A percentile compares a stretch with the other conserved stretches of the same genome.
These are phyloP conservation scores for Ascidia mentula DNA, from an alignment of 23 tunicate species.

Conservation along the genomic window DNA sequence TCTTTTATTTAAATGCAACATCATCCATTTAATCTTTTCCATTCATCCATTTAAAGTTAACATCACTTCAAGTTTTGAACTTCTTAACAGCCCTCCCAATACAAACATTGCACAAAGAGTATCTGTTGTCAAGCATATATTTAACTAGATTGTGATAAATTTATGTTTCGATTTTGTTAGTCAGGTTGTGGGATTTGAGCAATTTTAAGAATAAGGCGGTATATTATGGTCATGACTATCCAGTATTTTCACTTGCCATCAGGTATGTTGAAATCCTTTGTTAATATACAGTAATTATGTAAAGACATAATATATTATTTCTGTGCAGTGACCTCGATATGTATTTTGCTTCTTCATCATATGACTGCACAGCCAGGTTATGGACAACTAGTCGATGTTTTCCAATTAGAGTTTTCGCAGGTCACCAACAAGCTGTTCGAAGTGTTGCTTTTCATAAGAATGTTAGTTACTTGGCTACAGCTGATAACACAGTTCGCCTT, in stretches of 20 bases:
- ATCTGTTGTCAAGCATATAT: neutral
- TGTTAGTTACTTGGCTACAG: slow-evolving; percentile 63
- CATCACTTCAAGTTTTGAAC: too few species aligned
- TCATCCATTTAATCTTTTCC: neutral
- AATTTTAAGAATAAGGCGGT: slow-evolving; percentile 51
- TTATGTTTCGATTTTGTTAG: neutral
- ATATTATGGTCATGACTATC: slow-evolving; percentile 67
- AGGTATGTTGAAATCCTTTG: slow-evolving; percentile 20
- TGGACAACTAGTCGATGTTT: slow-evolving; percentile 71
- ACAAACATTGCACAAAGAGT: too few species aligned
- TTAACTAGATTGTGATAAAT: neutral
- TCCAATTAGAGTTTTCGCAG: slow-evolving; percentile 73
- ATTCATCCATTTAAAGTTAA: neutral
- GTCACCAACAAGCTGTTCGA: slow-evolving; percentile 71
- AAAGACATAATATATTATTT: neutral
- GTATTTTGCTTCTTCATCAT: slow-evolving; percentile 84
- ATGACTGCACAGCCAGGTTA: slow-evolving; percentile 56
- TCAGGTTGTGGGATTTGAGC: slow-evolving; percentile 73
- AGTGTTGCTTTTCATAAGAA: slow-evolving; percentile 73
- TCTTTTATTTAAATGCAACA: neutral
- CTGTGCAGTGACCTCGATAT: slow-evolving; percentile 35
- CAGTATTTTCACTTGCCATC: slow-evolving; percentile 52
- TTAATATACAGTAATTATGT: neutral
- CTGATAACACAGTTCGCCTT: slow-evolving; percentile 57
- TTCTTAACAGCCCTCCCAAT: too few species aligned